phyloP scores from a whole-genome alignment of 1,140 invertebrate genomes.

The Platyscapa corneri region DNA sequence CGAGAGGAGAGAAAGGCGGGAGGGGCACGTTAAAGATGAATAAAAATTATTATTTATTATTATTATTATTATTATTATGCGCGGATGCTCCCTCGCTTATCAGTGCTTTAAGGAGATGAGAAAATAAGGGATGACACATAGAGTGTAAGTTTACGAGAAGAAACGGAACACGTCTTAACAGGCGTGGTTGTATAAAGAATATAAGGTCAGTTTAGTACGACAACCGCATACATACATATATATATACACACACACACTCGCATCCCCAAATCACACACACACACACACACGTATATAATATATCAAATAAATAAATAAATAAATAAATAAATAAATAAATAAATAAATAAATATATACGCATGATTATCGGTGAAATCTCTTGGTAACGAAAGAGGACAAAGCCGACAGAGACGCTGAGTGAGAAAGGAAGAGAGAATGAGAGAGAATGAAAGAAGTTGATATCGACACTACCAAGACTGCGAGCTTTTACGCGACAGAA shows the following conservation, averaged over 20 bases:
- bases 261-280: too few species aligned
- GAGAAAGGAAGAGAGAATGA: constrained; percentile 28
- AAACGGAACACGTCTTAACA: constrained; percentile 32
- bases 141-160: constrained; percentile 34
- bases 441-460: not conserved
- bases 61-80: constrained; percentile 31
- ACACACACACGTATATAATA: constrained; percentile 44
- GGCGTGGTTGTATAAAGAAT: constrained; percentile 48
- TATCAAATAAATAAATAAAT: constrained; percentile 53
- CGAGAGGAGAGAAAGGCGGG: constrained; percentile 66
- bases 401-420: constrained; percentile 46
- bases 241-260: constrained; percentile 15
- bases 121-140: constrained; percentile 32
- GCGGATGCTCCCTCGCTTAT: constrained; percentile 71
- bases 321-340: constrained; percentile 49
- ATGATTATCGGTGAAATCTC: constrained; percentile 52
- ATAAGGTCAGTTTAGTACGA: constrained; percentile 47
- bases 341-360: constrained; percentile 36
- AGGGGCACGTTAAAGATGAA: constrained; percentile 71
- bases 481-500: not conserved
- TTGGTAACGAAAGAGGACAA: constrained; percentile 53
- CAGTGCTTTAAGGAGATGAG: constrained; percentile 73
- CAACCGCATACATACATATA: constrained; percentile 33
- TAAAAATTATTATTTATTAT: not conserved
- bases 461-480: not conserved